Evolutionary conservation across 2,888 invertebrate genomes (phyloP).

Genomic region (Dorcus hopei): DNA sequence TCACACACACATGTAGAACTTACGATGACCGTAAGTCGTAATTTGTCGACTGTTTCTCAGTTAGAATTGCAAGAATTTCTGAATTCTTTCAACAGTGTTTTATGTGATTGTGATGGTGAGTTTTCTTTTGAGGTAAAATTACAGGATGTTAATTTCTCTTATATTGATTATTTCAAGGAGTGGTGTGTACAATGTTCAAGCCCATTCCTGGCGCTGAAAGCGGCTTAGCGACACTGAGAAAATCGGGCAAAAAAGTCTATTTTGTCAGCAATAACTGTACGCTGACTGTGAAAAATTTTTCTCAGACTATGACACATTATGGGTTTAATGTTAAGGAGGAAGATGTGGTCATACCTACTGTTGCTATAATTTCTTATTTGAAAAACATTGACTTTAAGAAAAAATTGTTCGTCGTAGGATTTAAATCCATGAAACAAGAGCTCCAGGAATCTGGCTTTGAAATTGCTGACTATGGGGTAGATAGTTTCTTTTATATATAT

Average conservation of each 20-base stretch:
- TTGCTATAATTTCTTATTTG: slow-evolving; percentile 54
- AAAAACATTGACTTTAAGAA: slow-evolving; percentile 54
- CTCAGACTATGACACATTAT: slow-evolving; percentile 26
- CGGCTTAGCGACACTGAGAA: slow-evolving; percentile 50
- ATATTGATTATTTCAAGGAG: slow-evolving; percentile 47
- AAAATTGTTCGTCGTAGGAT: slow-evolving; percentile 51
- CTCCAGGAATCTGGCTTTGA: slow-evolving; percentile 51
- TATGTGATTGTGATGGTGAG: slow-evolving; percentile 61
- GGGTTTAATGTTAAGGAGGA: slow-evolving; percentile 35
- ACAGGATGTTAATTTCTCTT: not conserved
- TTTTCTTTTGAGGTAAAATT: not conserved
- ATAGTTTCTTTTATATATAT: no score
- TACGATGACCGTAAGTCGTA: not conserved
- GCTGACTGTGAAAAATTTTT: slow-evolving; percentile 37
- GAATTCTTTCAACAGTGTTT: slow-evolving; percentile 54
- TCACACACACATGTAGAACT: no score
- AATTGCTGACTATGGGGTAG: slow-evolving; percentile 47
- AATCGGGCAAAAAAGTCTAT: slow-evolving; percentile 50
- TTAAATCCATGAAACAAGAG: slow-evolving; percentile 43
- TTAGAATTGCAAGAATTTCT: slow-evolving; percentile 43
- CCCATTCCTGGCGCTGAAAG: slow-evolving; percentile 50
- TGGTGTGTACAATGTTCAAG: slow-evolving; percentile 47
- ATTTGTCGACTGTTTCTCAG: slow-evolving; percentile 14
- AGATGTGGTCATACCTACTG: slow-evolving; percentile 52
- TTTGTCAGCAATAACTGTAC: slow-evolving; percentile 35